Evolutionary conservation across 1,140 invertebrate species (phyloP), one percentile per base, ranked within the genome.

Genomic region (Drosophila rufa): DNA sequence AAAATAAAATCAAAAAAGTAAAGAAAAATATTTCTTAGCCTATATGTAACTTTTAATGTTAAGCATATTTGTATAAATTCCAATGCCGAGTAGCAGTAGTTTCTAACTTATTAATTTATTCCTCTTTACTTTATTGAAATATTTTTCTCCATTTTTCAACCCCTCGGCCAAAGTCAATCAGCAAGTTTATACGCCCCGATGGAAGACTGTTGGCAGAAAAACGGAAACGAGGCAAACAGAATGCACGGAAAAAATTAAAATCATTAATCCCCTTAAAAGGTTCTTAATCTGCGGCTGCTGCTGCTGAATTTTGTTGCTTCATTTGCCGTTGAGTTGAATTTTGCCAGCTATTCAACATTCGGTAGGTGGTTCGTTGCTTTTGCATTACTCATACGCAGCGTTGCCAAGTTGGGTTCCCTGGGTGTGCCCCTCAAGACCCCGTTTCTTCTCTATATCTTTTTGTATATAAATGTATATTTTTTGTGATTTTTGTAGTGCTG

Each of bases 221-320:
- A 65, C 66, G 43, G 60, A 56, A 73, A 59, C 36, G 30, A 61
- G 53, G 62, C 55, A 68, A 77, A 51, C 48, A 36, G 22, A 74
- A 56, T 53, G 80, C 48, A 74, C 46, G 45, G 48, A 66, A 79
- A 89, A 81, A 85, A 66, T 82, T 48, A 80, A 85, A 80, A 80
- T 68, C 76, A 77, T 74, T 90, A 92, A 92, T 92, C 81, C 91
- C 86, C 75, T 92, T 92, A 92, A 92, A 92, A 92, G 91, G 91
- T 92, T 92, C 85, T 91, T 92, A 92, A 92, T 87, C 91, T 91
- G 80, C 57, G 75, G 80, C 91, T 79, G 68, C 78, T 83, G 85
- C 79, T 86, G 76, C 64, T 80, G 79, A 77, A 82, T 84, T 78
- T 79, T 80, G 78, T 78, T 91, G 65, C 81, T 85, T 89, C 79